Conservation (phyloP, 1,140 invertebrate species). For the Scylla paramamosain region DNA sequence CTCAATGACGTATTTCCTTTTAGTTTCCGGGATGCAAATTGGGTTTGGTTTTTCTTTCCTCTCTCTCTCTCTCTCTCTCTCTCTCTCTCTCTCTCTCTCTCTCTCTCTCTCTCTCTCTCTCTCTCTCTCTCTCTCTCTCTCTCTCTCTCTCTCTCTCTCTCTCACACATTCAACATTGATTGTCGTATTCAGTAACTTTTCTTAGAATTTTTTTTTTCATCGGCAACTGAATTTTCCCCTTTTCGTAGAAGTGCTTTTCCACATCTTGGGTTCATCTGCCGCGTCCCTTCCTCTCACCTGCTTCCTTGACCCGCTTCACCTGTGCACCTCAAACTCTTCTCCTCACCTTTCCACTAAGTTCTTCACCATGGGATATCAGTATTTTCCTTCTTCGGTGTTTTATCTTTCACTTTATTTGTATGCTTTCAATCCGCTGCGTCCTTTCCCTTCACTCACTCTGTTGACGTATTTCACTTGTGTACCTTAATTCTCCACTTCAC, state of each 20-base stretch:
- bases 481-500: no score
- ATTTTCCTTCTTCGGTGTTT: not conserved
- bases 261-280: not conserved
- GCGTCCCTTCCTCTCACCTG: not conserved
- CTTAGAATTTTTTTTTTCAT: not conserved
- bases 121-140: not conserved
- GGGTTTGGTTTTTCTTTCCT: not conserved
- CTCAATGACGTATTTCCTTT: not conserved
- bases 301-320: no score
- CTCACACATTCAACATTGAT: not conserved
- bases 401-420: not conserved
- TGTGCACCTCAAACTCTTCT: no score
- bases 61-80: conserved; percentile 18
- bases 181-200: no score
- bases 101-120: not conserved
- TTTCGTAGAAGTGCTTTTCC: no score
- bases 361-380: not conserved
- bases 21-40: no score
- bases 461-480: no score
- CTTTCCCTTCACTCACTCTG: no score
- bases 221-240: not conserved
- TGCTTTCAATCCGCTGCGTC: not conserved
- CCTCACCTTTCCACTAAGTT: not conserved
- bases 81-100: not conserved
- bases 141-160: not conserved